Base-by-base conservation (phyloP, 2,113 vertebrate genomes). In the Ceuthmochares aereus region DNA sequence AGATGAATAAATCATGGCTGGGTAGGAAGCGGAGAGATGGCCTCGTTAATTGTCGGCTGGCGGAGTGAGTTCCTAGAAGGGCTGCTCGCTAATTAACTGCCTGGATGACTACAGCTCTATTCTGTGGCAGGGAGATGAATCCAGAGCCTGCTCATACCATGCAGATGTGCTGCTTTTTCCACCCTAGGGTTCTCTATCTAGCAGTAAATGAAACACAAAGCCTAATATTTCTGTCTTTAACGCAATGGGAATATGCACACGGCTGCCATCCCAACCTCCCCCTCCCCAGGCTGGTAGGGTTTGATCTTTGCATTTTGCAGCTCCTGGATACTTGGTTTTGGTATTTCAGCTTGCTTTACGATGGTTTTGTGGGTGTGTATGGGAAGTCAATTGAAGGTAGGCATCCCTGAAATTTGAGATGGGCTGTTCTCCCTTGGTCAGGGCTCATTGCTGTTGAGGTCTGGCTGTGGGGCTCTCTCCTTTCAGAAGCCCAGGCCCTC, bases 1-100 rank as follows among this genome's bases (percentile, higher is more conserved):
- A 20, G 59, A 97, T 98, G 95, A 98, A 98, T 98, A 98, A 98
- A 95, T 98, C 94, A 98, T 91, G 79, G 60, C 12, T 1, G 93
- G 83, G 97, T 96, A 96, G 97, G 95, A 97, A 91, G 97, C 90
- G 80, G 95, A 98, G 96, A 84, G 89, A 94, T 76, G 88, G 95
- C 95, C 89, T 93, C 60, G 13, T 95, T 97, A 97, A 96, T 94
- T 94, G 91, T 64, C 43, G 27, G 84, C 60, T 92, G 55, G 87
- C 23, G 5, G 56, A 90, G 82, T 2, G 29, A 52, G 15, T 72
- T 68, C 84, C 96, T 95, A 52, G 34, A 83, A 43, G 5, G 26
- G 9, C 86, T 76, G 74, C 83, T 83, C 0, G 2, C 92, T 97
- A 96, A 98, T 97, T 97, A 98, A 79, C 62, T n/a, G 34, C 40